phyloP scores from a whole-genome alignment of 2,113 vertebrate species.

The Sander lucioperca region DNA sequence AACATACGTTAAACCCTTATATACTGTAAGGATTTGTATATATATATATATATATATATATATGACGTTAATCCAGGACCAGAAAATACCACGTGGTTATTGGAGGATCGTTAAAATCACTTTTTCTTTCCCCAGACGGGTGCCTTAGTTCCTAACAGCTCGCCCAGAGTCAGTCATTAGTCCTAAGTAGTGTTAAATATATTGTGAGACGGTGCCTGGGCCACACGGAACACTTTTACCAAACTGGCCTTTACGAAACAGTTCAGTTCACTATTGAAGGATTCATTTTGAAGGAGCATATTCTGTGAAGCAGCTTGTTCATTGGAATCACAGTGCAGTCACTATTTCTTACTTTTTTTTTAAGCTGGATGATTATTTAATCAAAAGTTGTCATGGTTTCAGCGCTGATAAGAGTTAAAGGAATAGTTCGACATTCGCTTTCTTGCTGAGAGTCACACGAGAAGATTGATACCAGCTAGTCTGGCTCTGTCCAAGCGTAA shows the following conservation, averaged over 20 bases:
- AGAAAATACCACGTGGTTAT: slow-evolving; percentile 46
- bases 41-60: slow-evolving; percentile 37
- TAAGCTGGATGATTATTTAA: background rate
- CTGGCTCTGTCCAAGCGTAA: background rate
- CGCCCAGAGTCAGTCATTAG: slow-evolving; percentile 20
- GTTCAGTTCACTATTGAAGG: slow-evolving; percentile 58
- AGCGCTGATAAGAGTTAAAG: slow-evolving; percentile 10
- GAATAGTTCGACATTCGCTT: background rate
- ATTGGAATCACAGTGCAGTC: slow-evolving; percentile 19
- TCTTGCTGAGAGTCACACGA: background rate
- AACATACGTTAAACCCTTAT: slow-evolving; percentile 63
- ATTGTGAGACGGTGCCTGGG: slow-evolving; percentile 50
- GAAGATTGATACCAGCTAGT: background rate
- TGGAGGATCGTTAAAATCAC: slow-evolving; percentile 27
- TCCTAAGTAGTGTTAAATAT: slow-evolving; percentile 15
- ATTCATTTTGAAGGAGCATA: slow-evolving; percentile 68
- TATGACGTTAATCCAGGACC: slow-evolving; percentile 60
- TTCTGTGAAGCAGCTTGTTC: slow-evolving; percentile 39
- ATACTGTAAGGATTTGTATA: slow-evolving; percentile 66
- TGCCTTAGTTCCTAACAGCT: slow-evolving; percentile 59
- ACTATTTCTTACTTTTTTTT: slow-evolving; percentile 4
- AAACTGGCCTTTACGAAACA: slow-evolving; percentile 50
- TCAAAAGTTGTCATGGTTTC: slow-evolving; percentile 2
- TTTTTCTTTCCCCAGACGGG: slow-evolving; percentile 28
- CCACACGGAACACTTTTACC: slow-evolving; percentile 25